Evolutionary conservation across 2,888 invertebrate species (phyloP).

Genomic region (Eupithecia inturbata): DNA sequence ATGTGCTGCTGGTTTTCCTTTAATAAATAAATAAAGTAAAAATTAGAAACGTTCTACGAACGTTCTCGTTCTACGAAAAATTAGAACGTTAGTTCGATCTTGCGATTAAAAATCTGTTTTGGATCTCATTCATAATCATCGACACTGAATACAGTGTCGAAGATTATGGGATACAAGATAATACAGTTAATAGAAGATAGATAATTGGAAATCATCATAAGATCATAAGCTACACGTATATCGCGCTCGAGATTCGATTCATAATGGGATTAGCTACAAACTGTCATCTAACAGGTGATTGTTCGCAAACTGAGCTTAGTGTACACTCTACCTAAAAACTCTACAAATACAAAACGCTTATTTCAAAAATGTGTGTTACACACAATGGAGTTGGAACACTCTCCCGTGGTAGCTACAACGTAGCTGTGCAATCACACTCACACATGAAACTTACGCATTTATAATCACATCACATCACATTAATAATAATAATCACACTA

Average conservation of each 20-base stretch:
- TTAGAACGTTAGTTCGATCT: background rate
- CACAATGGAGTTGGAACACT: no score
- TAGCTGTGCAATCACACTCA: no score
- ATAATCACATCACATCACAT: no score
- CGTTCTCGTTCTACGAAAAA: no score
- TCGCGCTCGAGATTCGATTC: slow-evolving; percentile 19
- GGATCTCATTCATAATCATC: background rate
- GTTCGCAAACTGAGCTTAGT: background rate
- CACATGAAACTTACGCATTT: no score
- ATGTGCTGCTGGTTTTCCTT: no score
- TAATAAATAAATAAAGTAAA: no score
- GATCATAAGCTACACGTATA: slow-evolving; percentile 8
- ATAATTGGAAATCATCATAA: slow-evolving; percentile 34
- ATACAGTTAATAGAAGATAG: slow-evolving; percentile 23
- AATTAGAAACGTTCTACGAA: no score
- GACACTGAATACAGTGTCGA: slow-evolving; percentile 6
- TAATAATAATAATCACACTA: no score
- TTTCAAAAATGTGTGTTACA: no score
- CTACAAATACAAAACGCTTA: no score
- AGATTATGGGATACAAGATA: slow-evolving; percentile 23
- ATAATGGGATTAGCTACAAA: slow-evolving; percentile 3
- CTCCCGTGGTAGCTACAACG: no score
- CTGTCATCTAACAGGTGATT: slow-evolving; percentile 1
- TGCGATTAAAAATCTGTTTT: background rate
- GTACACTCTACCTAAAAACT: background rate